Base-by-base conservation (phyloP, 1,140 invertebrate genomes). In the Cydia strobilella region DNA sequence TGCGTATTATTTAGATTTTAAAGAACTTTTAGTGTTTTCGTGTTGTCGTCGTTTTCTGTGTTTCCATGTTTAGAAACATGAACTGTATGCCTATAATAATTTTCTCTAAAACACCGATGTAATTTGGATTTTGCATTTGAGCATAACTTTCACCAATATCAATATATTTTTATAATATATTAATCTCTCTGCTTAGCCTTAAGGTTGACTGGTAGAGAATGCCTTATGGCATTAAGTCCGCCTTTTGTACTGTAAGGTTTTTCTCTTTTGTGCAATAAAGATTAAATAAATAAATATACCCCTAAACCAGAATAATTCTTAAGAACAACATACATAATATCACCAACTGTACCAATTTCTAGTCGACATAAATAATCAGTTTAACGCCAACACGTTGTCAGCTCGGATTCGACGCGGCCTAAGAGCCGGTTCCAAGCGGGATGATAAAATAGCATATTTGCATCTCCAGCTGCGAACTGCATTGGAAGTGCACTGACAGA, bases 401-500 rank as follows among this genome's bases (percentile, higher is more conserved):
- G 65, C 65, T 9, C 82, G 84, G 80, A 82, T 86, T 84, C 79
- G 79, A 86, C 82, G 79, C 76, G 35, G n/a, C n/a, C 81, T 76
- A 77, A 78, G 80, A 73, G 78, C 75, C 76, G 80, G 75, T 75
- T 82, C 77, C 79, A 80, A 88, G n/a, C 15, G 31, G 42, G 18
- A 84, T 82, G 65, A 72, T 75, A 88, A 86, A 86, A 87, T 85
- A 83, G 84, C 80, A 77, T 59, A 59, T 80, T 83, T 73, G 82
- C 80, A 82, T 86, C 88, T 87, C 86, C 87, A 90, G 83, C 88
- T 82, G 87, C 81, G 88, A 82, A 86, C 82, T 88, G 86, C 87
- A 90, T 86, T 87, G 84, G 84, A 82, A 80, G 73, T 82, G 84
- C 83, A 83, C 79, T 79, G 90, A 89, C 89, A 84, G 86, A 92